Evolutionary conservation across 2,113 vertebrate species (phyloP).

Genomic region (Pedetes capensis): DNA sequence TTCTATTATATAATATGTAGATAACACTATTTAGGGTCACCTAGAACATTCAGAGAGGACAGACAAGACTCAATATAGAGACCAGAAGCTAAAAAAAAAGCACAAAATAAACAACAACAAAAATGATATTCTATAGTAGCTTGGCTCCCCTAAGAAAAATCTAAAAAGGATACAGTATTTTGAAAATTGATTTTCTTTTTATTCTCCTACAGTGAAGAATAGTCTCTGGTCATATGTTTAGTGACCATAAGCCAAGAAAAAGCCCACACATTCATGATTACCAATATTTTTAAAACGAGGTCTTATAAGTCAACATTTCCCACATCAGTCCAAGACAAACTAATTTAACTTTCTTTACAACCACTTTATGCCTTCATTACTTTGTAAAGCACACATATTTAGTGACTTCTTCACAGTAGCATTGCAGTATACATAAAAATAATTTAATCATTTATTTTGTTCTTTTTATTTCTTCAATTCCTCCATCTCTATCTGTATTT

Average conservation of each 20-base stretch:
- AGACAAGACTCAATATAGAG: not conserved
- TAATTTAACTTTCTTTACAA: not conserved
- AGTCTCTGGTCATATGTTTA: not conserved
- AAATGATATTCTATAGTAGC: not conserved
- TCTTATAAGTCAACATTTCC: not conserved
- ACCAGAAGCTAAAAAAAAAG: not conserved
- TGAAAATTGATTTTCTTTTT: not conserved
- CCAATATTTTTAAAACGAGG: not conserved
- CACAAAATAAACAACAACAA: not conserved
- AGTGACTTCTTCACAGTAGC: not conserved
- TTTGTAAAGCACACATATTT: not conserved
- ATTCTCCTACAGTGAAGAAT: not conserved
- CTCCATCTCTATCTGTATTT: not conserved
- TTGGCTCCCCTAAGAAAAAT: not conserved
- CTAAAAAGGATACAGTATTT: not conserved
- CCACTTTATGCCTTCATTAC: not conserved
- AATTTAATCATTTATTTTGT: not conserved
- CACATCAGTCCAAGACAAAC: not conserved
- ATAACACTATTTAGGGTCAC: not conserved
- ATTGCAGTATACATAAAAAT: not conserved
- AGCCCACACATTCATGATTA: not conserved
- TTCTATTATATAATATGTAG: not conserved
- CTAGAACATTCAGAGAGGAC: not conserved
- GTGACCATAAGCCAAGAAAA: not conserved
- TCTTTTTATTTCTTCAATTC: not conserved